phyloP scores from a whole-genome alignment of 2,113 vertebrate genomes.

The Barnardius zonarius region DNA sequence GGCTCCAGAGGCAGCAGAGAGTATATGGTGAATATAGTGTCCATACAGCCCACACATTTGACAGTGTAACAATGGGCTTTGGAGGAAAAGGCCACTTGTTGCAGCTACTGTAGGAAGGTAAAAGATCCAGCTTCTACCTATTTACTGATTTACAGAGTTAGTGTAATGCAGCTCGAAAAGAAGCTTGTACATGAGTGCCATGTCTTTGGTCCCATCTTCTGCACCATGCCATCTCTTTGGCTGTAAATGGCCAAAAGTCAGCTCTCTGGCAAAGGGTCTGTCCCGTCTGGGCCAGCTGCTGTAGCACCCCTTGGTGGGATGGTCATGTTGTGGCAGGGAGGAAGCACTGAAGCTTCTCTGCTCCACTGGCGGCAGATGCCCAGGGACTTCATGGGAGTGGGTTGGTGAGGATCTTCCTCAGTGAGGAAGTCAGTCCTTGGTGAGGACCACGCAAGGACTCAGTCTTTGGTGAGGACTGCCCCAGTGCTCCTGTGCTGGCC shows the following conservation, averaged over 20 bases:
- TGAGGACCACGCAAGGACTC: neutral
- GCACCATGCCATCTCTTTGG: neutral
- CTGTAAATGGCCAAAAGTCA: neutral
- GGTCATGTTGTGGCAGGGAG: rapidly evolving
- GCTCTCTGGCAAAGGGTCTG: neutral
- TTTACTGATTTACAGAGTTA: neutral
- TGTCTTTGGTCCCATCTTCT: neutral
- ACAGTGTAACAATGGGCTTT: neutral
- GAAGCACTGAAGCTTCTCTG: neutral
- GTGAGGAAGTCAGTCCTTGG: neutral
- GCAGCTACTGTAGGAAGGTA: neutral
- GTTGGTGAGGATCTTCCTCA: neutral
- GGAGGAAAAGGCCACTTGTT: neutral
- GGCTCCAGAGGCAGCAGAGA: neutral
- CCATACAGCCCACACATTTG: rapidly evolving
- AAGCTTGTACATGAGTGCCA: neutral
- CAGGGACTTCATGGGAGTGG: neutral
- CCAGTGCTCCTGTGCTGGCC: neutral
- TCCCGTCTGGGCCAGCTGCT: neutral
- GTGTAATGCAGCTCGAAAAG: neutral
- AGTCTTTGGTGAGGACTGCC: neutral
- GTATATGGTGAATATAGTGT: neutral
- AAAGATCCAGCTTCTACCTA: neutral
- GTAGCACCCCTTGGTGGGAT: neutral
- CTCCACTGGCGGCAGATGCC: neutral